A percentile compares a stretch with the other conserved stretches of the same genome.
Conservation (phyloP, 2,797 vertebrate species). For the Siniperca scherzeri region DNA sequence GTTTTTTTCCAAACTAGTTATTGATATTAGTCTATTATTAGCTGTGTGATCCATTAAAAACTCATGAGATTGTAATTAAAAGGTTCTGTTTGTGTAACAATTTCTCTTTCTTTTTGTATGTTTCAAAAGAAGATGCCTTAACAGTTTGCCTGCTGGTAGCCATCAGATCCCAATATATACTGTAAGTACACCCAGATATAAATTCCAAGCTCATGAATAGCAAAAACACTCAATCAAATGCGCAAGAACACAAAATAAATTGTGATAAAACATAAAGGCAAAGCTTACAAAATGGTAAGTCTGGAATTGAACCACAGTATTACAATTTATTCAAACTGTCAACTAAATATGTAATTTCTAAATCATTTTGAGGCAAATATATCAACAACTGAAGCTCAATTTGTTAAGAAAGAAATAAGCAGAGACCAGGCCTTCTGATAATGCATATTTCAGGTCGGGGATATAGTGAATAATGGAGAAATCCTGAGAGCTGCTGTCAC, state of each 20-base stretch:
- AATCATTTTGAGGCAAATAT: constrained; percentile 20
- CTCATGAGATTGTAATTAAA: background rate
- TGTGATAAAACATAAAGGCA: background rate
- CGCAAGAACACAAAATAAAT: constrained; percentile 34
- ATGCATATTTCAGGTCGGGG: constrained; percentile 60
- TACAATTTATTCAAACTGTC: constrained; percentile 1
- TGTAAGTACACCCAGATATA: constrained; percentile 7
- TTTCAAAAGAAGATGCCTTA: constrained; percentile 3
- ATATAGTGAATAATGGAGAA: constrained; percentile 69
- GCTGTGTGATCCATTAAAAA: background rate
- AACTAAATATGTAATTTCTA: constrained; percentile 17
- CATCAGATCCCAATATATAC: constrained; percentile 32
- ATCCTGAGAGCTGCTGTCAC: constrained; percentile 72
- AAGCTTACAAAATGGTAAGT: background rate
- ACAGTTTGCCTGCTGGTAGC: constrained; percentile 11
- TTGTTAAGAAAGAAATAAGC: constrained; percentile 2
- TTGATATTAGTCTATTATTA: background rate
- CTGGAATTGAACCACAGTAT: background rate
- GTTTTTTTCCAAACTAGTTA: constrained; percentile 15
- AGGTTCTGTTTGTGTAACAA: background rate
- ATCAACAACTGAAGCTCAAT: constrained; percentile 1
- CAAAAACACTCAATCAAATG: constrained; percentile 26
- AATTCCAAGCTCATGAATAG: constrained; percentile 21
- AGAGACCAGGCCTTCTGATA: constrained; percentile 38
- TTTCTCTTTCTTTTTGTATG: background rate